Evolutionary conservation across 2,797 vertebrate genomes (phyloP), one percentile per base, ranked within the genome.

Genomic region (Okamejei kenojei): DNA sequence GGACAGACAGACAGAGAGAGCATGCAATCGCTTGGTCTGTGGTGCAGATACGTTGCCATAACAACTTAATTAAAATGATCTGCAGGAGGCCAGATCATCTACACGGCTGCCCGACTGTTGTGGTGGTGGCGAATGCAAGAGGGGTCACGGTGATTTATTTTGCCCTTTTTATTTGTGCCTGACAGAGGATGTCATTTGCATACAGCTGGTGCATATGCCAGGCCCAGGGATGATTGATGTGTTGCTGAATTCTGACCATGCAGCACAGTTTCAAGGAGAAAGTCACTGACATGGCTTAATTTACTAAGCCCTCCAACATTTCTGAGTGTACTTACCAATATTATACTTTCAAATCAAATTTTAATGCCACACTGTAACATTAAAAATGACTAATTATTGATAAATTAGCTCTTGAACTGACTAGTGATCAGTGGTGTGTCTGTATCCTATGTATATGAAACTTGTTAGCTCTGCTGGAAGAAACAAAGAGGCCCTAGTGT

Each of bases 21-120:
- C 26, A 54, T n/a, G 90, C 68, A 92, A 58, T 58, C 26, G 23
- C 38, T 38, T 54, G 23, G 38, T 92, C 68, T 29, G 13, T 35
- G 61, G 7, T 76, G 71, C 68, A 58, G 90, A 76, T 26, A n/a
- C 0, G 90, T 92, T 92, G 90, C 45, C 71, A 92, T 92, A 92
- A 92, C 90, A 74, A 92, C 90, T 92, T 68, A 11, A 54, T n/a
- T 74, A 71, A 73, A 92, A 76, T 26, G 90, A 92, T 45, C 68
- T 58, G 35, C 68, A 74, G 90, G 35, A 54, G 90, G 35, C 71
- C 10, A 6, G 19, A 73, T 91, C 90, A 74, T 73, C 90, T n/a
- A 32, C 84, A 35, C 32, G 63, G 10, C 54, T 84, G 54, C 15
- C 68, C 29, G 68, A 4, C 90, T 91, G 38, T 76, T 45, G 5